Evolutionary conservation across 1,140 invertebrate genomes (phyloP), one percentile per base, ranked within the genome.

Genomic region (Zaprionus inermis): DNA sequence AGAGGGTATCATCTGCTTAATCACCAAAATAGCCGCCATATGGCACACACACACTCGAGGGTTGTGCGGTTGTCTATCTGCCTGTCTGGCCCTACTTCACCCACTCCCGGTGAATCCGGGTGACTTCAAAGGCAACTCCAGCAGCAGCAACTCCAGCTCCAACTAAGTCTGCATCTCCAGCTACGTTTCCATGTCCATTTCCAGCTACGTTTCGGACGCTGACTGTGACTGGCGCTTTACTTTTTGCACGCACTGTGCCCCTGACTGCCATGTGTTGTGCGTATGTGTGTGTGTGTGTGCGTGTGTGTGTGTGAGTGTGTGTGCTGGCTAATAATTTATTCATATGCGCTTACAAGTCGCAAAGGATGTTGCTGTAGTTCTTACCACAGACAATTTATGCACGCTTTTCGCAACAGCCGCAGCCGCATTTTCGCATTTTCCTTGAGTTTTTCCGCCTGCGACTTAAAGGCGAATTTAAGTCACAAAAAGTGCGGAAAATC

Each of bases 381-480:
- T 80, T 86, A 90, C 88, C 88, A 70, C 88, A 91, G 88, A 91
- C 88, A 88, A 91, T 91, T 91, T 91, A 91, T 91, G 88, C 85
- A 81, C 84, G 75, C 78, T 89, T 88, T 88, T 89, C 76, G 41
- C 83, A 76, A 72, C 78, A 81, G 83, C 82, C 82, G 65, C 82
- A 85, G 51, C 38, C 61, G 61, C 38, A 69, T 67, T 49, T 49
- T 79, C 49, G 18, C 41, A 71, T 57, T 78, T 74, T 66, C 46
- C 46, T 63, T 16, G n/a, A 58, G 52, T 78, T 81, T 75, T 78
- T 70, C 51, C 78, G 51, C 56, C 41, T 70, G 41, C 69, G 28
- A 44, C 41, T 46, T 61, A 60, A 65, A 65, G 41, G 60, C 61
- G 51, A 59, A 79, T 52, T 55, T 56, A 71, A 67, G 75, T 24